phyloP scores from a whole-genome alignment of 2,888 invertebrate species.

The Smittia sp. region DNA sequence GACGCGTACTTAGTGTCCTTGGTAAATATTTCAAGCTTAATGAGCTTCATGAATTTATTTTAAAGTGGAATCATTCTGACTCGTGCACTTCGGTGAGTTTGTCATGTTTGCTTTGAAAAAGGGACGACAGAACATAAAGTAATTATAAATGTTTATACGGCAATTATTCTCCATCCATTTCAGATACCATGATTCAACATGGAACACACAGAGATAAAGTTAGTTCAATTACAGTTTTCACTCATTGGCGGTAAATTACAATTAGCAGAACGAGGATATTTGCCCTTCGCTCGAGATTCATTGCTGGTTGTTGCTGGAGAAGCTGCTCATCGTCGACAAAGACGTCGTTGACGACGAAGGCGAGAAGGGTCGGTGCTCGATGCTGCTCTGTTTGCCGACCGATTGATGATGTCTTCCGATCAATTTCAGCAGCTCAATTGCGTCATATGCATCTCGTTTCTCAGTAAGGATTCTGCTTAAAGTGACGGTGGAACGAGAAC shows the following conservation, averaged over 20 bases:
- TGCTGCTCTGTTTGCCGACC: constrained; percentile 13
- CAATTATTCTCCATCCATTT: too few species aligned
- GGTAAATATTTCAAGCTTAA: too few species aligned
- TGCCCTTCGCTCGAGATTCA: background rate
- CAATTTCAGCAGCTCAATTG: constrained; percentile 77
- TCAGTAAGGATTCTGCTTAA: constrained; percentile 66
- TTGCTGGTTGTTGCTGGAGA: constrained; percentile 32
- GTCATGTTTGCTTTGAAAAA: too few species aligned
- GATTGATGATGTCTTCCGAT: constrained; percentile 47
- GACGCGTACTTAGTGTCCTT: too few species aligned
- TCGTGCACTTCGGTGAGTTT: constrained; percentile 8
- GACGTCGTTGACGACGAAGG: constrained; percentile 21
- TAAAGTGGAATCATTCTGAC: background rate
- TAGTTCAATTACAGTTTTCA: too few species aligned
- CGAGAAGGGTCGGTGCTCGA: background rate
- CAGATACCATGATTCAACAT: too few species aligned
- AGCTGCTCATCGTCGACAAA: constrained; percentile 32
- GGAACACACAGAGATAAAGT: too few species aligned
- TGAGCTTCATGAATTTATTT: background rate
- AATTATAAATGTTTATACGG: too few species aligned
- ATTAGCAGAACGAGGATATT: background rate
- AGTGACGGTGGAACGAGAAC: background rate
- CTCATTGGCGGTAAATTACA: background rate
- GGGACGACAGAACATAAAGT: too few species aligned
- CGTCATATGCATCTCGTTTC: constrained; percentile 82